Evolutionary conservation across 2,888 invertebrate species (phyloP), one percentile per base, ranked within the genome.

Genomic region (Xanthia togata): DNA sequence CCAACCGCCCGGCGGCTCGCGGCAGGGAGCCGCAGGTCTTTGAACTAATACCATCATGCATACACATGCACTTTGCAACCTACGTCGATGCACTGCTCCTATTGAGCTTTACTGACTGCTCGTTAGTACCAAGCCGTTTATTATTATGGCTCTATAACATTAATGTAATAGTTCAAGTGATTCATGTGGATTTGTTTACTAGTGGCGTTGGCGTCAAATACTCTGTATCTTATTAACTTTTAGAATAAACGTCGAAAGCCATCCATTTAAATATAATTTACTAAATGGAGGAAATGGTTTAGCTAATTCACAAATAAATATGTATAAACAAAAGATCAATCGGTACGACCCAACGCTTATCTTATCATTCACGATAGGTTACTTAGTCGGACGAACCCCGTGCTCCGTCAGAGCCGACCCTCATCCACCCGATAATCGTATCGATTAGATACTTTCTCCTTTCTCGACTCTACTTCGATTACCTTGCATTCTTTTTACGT

Each of bases 351-450:
- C 88, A 80, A 84, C 80, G 88, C 87, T 90, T 91, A 90, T 91
- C 92, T 92, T 93, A 93, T 92, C 92, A 92, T 88, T 88, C 82
- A 86, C 84, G 88, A 70, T 82, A 71, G 68, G 91, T 93, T 91
- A 93, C 92, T 93, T 92, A 90, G 89, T 89, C 85, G 91, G 89
- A 88, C 87, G 90, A 91, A 88, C 91, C 90, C 90, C 85, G 88
- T 85, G 89, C 88, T 88, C 90, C 88, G 88, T 84, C 86, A 90
- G 89, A 90, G 89, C 89, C 91, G 91, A 91, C 91, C 92, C 92
- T 93, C 91, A 88, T 92, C 90, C 90, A 90, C 89, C 85, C 91
- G 91, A 93, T 94, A 93, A 94, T 93, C 91, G 91, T 92, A 93
- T 93, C 92, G 93, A 93, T 94, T 93, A 92, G 91, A 91, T 92